Evolutionary conservation across 2,113 vertebrate species (phyloP).

Genomic region (Misgurnus mizolepis): DNA sequence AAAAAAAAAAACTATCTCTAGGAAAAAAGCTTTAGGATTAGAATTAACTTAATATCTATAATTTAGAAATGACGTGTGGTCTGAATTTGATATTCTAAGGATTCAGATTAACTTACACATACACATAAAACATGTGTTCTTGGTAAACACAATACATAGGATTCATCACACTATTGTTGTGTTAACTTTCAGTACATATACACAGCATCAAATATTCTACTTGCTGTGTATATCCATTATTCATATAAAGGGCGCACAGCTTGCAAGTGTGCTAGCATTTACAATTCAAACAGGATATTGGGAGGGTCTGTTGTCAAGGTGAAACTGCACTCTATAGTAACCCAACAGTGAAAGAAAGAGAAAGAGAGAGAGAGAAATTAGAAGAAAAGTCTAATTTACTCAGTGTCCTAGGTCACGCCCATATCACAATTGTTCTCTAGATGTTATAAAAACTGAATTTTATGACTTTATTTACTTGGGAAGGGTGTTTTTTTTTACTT

Average conservation of each 20-base stretch:
- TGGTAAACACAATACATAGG: neutral
- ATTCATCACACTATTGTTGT: neutral
- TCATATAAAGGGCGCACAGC: constrained; percentile 59
- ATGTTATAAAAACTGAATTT: too few relatives aligned
- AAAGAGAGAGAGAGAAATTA: neutral
- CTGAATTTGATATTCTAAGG: neutral
- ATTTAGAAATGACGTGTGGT: neutral
- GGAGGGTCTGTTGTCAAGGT: constrained; percentile 47
- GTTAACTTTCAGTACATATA: constrained; percentile 18
- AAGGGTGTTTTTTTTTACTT: neutral
- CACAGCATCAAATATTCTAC: constrained; percentile 51
- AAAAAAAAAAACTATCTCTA: too few relatives aligned
- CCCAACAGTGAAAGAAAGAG: constrained; percentile 17
- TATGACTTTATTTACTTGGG: too few relatives aligned
- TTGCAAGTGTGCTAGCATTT: constrained; percentile 63
- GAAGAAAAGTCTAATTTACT: neutral
- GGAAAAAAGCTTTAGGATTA: neutral
- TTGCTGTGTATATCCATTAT: constrained; percentile 64
- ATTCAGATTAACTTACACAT: neutral
- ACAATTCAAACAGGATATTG: constrained; percentile 64
- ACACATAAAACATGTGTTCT: neutral
- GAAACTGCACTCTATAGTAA: constrained; percentile 31
- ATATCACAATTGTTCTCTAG: too few relatives aligned
- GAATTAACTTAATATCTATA: neutral
- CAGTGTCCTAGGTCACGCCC: too few relatives aligned